A percentile compares a stretch with the other conserved stretches of the same genome.
Conservation (phyloP, 2,888 invertebrate genomes). For the Polydrusus tereticollis region DNA sequence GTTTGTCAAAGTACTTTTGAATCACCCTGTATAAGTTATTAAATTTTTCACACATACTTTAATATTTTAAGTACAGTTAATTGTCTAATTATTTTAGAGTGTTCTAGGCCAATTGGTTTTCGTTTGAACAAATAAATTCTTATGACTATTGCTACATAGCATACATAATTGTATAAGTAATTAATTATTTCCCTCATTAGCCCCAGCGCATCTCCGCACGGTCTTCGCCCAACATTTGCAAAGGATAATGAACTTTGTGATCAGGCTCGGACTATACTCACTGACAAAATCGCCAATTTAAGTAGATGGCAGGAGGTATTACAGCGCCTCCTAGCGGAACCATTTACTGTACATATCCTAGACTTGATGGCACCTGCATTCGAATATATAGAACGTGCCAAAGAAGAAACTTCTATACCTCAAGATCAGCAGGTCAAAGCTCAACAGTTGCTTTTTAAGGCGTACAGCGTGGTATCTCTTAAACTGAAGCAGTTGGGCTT, state of each 20-base stretch:
- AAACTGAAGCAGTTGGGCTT: slow-evolving; percentile 18
- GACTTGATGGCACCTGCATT: slow-evolving; percentile 7
- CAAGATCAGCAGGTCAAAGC: slow-evolving; percentile 3
- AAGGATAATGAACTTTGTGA: not conserved
- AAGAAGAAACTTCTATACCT: slow-evolving; percentile 5
- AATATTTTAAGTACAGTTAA: too few species aligned
- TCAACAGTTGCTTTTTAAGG: not conserved
- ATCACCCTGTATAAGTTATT: too few species aligned
- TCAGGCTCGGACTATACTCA: not conserved
- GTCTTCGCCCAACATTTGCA: not conserved
- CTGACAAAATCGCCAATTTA: not conserved
- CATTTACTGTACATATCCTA: slow-evolving; percentile 1
- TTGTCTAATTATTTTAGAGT: too few species aligned
- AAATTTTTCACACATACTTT: too few species aligned
- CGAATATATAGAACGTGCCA: not conserved
- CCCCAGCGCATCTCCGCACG: not conserved
- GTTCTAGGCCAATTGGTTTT: too few species aligned
- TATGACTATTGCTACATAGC: too few species aligned
- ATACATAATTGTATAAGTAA: too few species aligned
- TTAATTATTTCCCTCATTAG: not conserved
- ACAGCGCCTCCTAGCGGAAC: not conserved
- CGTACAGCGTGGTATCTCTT: not conserved
- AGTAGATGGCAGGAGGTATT: not conserved
- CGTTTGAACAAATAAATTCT: too few species aligned
- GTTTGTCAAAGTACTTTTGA: too few species aligned